Evolutionary conservation across 2,888 invertebrate species (phyloP).

Genomic region (Anarsia innoxiella): DNA sequence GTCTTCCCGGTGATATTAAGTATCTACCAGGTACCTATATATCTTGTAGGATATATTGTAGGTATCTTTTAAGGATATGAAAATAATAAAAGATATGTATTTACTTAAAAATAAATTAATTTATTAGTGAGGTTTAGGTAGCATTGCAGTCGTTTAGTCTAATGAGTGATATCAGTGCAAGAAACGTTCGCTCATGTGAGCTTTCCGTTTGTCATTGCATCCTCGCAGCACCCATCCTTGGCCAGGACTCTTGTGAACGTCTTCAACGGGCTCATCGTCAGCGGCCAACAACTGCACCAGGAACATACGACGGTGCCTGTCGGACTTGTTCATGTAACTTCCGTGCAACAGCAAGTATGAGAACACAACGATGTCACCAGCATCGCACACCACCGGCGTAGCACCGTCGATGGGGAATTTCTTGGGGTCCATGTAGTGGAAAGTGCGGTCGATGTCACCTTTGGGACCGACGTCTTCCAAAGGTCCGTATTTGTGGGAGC

Average conservation of each 20-base stretch:
- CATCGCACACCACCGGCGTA: conserved; percentile 52
- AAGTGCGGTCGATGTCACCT: conserved; percentile 25
- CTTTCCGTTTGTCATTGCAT: conserved; percentile 36
- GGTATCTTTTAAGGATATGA: too few relatives aligned
- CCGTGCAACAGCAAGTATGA: conserved; percentile 70
- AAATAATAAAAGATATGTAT: neutral
- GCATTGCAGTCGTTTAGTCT: too few relatives aligned
- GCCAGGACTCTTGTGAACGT: conserved; percentile 53
- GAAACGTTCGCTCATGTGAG: conserved; percentile 21
- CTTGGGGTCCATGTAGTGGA: conserved; percentile 54
- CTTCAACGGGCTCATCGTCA: conserved; percentile 56
- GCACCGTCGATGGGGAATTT: conserved; percentile 57
- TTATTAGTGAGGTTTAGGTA: too few relatives aligned
- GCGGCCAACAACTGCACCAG: conserved; percentile 63
- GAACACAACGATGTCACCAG: conserved; percentile 67
- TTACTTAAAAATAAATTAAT: neutral
- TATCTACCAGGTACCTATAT: too few relatives aligned
- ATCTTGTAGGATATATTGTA: too few relatives aligned
- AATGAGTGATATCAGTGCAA: conserved; percentile 10
- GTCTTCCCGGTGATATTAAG: too few relatives aligned
- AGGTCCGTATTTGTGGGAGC: conserved; percentile 69
- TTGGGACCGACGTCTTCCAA: conserved; percentile 50
- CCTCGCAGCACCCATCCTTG: conserved; percentile 66
- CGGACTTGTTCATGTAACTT: conserved; percentile 60
- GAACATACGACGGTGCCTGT: conserved; percentile 59